Evolutionary conservation across 2,797 vertebrate genomes (phyloP), one percentile per base, ranked within the genome.

Genomic region (Crax fasciolata): DNA sequence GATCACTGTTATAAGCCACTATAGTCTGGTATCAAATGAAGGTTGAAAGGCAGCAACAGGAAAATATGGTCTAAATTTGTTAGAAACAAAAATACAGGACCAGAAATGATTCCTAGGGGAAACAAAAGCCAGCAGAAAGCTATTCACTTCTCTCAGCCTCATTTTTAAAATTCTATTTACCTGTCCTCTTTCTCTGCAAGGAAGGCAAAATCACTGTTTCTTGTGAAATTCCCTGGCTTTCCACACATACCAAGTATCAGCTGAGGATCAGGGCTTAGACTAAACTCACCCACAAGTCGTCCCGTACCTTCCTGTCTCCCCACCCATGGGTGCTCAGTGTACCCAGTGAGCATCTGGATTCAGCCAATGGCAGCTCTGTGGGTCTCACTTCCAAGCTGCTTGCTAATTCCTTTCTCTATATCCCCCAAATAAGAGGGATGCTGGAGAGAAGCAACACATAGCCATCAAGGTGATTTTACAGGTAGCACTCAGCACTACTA

Each of bases 31-130:
- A 90, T 82, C 80, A 90, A 86, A 89, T 71, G 87, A 90, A 93
- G 77, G 41, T 30, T 84, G 83, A 84, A 93, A 82, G 57, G 80
- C 57, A 84, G 55, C 77, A 90, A 70, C 63, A 76, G 89, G 63
- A 94, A 94, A 86, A 91, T 79, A 80, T 4, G n/a, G 14, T 59
- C 83, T 93, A 91, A 95, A 93, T 91, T 94, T 94, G 83, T 79
- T 66, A 70, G 63, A 90, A 59, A 91, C 38, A 91, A 88, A 91
- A 85, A 71, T 46, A 65, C 21, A 62, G 52, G 43, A 76, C 46
- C 71, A 91, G 89, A 95, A 93, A 91, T 71, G 0, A 92, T 94
- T 96, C 94, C 94, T 79, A 25, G 38, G 85, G 85, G 74, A 49
- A 91, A 88, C 23, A n/a, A 58, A 58, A 84, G n/a, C 38, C 52